Evolutionary conservation across 2,888 invertebrate species (phyloP).

Genomic region (Dryocosmus kuriphilus): DNA sequence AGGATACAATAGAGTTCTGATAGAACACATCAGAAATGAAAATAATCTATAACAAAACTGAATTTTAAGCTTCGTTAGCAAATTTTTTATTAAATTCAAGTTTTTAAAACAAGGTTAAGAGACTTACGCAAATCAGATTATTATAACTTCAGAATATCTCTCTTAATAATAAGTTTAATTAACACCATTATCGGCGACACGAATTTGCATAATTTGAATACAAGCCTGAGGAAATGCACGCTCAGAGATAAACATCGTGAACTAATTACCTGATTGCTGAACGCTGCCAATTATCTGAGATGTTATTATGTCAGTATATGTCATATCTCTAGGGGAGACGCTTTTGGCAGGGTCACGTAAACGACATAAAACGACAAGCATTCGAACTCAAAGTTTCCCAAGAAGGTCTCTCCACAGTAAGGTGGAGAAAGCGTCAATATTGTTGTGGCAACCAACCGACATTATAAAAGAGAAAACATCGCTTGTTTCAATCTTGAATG

Average conservation of each 20-base stretch:
- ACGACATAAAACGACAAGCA: constrained; percentile 6
- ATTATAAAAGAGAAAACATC: too few species aligned
- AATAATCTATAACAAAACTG: too few species aligned
- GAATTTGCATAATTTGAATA: neutral
- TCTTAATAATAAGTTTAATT: neutral
- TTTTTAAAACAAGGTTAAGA: neutral
- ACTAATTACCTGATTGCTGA: constrained; percentile 21
- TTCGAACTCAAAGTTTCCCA: neutral
- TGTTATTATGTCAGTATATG: too few species aligned
- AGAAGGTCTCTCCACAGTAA: too few species aligned
- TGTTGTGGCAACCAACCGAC: too few species aligned
- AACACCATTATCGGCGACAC: neutral
- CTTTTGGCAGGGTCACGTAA: constrained; percentile 12
- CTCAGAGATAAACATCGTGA: neutral
- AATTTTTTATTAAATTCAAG: too few species aligned
- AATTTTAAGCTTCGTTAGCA: too few species aligned
- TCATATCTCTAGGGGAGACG: neutral
- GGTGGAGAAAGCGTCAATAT: too few species aligned
- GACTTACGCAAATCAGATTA: neutral
- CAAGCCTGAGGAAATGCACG: neutral
- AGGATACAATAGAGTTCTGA: too few species aligned
- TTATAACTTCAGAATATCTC: neutral
- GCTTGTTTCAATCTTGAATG: too few species aligned
- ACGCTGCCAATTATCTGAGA: neutral
- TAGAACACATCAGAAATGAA: too few species aligned